phyloP scores from a whole-genome alignment of 2,113 vertebrate species.

The Pelobates fuscus region DNA sequence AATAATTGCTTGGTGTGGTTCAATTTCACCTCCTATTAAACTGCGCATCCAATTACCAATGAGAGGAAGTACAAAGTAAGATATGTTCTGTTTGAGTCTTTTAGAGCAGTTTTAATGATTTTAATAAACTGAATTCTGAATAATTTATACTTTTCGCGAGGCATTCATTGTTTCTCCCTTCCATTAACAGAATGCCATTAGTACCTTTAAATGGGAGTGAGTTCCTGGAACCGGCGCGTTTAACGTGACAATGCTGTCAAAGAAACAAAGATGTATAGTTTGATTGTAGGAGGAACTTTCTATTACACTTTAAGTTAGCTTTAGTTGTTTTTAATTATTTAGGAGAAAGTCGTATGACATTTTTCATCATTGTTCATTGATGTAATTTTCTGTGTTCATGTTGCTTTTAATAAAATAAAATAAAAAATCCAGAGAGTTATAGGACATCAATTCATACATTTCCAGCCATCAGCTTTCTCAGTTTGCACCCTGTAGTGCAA shows the following conservation, averaged over 20 bases:
- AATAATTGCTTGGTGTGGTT: neutral
- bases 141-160: neutral
- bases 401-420: too few relatives aligned
- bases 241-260: neutral
- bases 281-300: too few relatives aligned
- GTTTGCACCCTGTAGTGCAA: too few relatives aligned
- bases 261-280: too few relatives aligned
- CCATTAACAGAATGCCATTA: neutral
- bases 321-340: too few relatives aligned
- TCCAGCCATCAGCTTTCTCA: too few relatives aligned
- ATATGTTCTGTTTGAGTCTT: neutral
- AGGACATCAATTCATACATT: too few relatives aligned
- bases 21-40: neutral
- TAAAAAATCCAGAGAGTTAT: too few relatives aligned
- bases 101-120: neutral
- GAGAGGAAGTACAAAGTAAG: neutral
- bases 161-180: neutral
- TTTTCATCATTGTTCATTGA: too few relatives aligned
- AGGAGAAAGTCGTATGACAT: too few relatives aligned
- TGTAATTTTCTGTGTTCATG: too few relatives aligned
- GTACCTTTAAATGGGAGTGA: neutral
- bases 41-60: neutral
- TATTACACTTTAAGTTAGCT: too few relatives aligned
- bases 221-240: neutral
- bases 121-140: neutral